Conservation (phyloP, 2,797 vertebrate species). For the Acrossocheilus fasciatus region DNA sequence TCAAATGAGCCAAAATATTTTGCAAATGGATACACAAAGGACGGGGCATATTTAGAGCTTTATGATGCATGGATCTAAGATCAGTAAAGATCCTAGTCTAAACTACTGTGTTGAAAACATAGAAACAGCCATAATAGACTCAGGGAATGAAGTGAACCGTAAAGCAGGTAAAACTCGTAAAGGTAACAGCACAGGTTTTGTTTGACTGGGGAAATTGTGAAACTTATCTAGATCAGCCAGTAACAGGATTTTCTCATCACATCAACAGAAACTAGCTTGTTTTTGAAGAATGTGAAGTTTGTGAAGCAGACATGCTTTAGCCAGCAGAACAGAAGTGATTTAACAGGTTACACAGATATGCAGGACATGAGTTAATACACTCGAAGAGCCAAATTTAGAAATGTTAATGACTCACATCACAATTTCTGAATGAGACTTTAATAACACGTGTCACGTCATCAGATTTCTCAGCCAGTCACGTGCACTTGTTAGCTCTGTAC, state of each 20-base stretch:
- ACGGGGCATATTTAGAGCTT: neutral
- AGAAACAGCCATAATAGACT: neutral
- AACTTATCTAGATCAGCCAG: constrained; percentile 1
- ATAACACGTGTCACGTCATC: neutral
- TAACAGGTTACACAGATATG: neutral
- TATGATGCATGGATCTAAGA: neutral
- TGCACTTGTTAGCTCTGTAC: neutral
- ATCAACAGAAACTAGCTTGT: constrained; percentile 2
- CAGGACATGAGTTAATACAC: neutral
- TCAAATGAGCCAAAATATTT: neutral
- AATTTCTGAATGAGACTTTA: neutral
- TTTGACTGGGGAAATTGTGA: neutral
- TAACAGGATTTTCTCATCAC: neutral
- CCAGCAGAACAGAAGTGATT: neutral
- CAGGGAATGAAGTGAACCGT: neutral
- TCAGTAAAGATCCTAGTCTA: neutral
- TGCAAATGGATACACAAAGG: neutral
- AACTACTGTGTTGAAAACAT: neutral
- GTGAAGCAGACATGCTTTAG: neutral
- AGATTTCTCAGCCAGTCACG: neutral
- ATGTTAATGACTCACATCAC: neutral
- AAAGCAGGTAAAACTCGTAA: neutral
- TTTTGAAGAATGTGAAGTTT: neutral
- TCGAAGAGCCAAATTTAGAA: constrained; percentile 5
- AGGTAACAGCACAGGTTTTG: neutral